Conservation (phyloP, 2,888 invertebrate species). For the Heliothis peltigera region DNA sequence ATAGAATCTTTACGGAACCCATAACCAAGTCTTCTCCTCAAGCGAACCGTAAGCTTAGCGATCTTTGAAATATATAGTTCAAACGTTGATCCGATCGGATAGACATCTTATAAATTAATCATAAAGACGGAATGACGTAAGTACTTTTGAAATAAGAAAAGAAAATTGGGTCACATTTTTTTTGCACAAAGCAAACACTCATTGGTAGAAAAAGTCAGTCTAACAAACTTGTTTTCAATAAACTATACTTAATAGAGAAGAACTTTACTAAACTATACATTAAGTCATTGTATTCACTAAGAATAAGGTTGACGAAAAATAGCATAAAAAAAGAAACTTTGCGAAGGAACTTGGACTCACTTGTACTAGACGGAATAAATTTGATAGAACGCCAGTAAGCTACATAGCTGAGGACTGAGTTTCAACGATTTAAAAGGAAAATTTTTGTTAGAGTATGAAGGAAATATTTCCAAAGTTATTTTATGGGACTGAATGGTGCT, state of each 20-base stretch:
- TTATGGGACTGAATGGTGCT: neutral
- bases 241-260: slow-evolving; percentile 47
- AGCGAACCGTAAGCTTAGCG: slow-evolving; percentile 3
- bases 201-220: slow-evolving; percentile 18
- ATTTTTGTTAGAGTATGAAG: slow-evolving; percentile 25
- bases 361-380: slow-evolving; percentile 74
- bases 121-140: slow-evolving; percentile 19
- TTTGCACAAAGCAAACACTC: slow-evolving; percentile 28
- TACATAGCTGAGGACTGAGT: slow-evolving; percentile 22
- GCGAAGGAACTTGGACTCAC: slow-evolving; percentile 61
- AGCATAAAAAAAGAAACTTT: slow-evolving; percentile 56
- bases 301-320: slow-evolving; percentile 59
- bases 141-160: slow-evolving; percentile 38
- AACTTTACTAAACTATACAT: slow-evolving; percentile 64
- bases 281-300: slow-evolving; percentile 67
- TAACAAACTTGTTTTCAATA: slow-evolving; percentile 50
- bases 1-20: neutral
- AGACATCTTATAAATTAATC: slow-evolving; percentile 36
- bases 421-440: slow-evolving; percentile 41
- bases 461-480: slow-evolving; percentile 23
- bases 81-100: slow-evolving; percentile 29
- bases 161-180: slow-evolving; percentile 28
- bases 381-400: slow-evolving; percentile 69
- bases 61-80: slow-evolving; percentile 26
- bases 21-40: slow-evolving; percentile 14